A percentile compares a stretch with the other conserved stretches of the same genome.
These are phyloP conservation scores for Xiphophorus hellerii DNA, from an alignment of 2,113 vertebrate genomes.

Conservation along the genomic window DNA sequence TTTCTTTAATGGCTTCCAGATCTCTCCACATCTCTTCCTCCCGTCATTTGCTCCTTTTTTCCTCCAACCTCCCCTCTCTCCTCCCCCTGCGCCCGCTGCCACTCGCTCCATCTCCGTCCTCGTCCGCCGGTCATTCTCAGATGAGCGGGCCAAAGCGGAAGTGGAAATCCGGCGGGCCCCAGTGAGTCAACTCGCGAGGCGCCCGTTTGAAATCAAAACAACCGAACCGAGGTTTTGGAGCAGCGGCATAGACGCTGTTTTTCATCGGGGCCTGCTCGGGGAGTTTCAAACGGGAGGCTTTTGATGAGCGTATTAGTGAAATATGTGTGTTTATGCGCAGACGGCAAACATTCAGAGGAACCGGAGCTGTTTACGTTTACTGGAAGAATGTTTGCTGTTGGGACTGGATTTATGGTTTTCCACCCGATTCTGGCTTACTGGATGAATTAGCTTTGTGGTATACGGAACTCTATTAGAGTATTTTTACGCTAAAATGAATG, in stretches of 20 bases:
- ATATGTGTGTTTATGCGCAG: constrained; percentile 62
- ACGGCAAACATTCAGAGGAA: constrained; percentile 48
- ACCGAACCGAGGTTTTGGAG: constrained; percentile 41
- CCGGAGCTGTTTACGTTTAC: constrained; percentile 68
- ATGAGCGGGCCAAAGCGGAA: constrained; percentile 71
- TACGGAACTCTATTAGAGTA: too few relatives aligned
- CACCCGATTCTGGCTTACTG: constrained; percentile 18
- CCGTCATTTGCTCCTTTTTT: constrained; percentile 17
- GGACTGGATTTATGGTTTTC: constrained; percentile 25
- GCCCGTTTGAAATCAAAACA: constrained; percentile 65
- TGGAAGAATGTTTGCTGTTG: constrained; percentile 63
- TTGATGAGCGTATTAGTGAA: constrained; percentile 71
- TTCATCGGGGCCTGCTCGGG: constrained; percentile 54
- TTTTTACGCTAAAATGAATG: too few relatives aligned
- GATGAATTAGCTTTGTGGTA: neutral
- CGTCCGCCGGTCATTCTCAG: constrained; percentile 39
- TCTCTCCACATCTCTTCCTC: constrained; percentile 53
- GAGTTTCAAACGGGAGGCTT: constrained; percentile 59
- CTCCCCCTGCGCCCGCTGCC: too few relatives aligned
- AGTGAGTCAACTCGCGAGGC: constrained; percentile 70
- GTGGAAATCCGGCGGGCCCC: constrained; percentile 73
- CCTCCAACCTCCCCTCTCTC: too few relatives aligned
- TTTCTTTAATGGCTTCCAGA: constrained; percentile 75
- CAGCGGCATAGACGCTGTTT: constrained; percentile 62
- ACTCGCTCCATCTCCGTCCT: constrained; percentile 32